phyloP scores from a whole-genome alignment of 1,140 invertebrate species.

The Popillia japonica region DNA sequence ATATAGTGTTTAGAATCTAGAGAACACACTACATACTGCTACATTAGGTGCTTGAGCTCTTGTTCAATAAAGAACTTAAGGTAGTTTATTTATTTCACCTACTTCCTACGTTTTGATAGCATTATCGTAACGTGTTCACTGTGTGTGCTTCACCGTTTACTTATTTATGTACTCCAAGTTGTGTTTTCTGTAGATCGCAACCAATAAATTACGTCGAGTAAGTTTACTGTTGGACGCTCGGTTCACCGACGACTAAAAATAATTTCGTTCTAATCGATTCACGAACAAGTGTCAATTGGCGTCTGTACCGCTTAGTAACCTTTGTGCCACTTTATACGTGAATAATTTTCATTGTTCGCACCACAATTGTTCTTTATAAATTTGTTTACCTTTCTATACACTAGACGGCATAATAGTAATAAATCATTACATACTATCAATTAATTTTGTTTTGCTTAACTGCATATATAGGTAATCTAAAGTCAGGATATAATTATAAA shows the following conservation, averaged over 20 bases:
- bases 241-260: background rate
- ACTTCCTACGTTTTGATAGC: background rate
- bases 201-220: background rate
- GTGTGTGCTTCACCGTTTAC: background rate
- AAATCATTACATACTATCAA: too few relatives aligned
- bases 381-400: background rate
- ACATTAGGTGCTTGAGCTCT: too few relatives aligned
- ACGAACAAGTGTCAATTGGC: conserved; percentile 7
- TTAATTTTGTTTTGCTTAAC: too few relatives aligned
- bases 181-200: background rate
- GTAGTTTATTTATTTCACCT: background rate
- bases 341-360: background rate
- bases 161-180: background rate
- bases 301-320: background rate
- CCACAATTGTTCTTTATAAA: background rate
- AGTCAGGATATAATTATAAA: too few relatives aligned
- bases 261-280: conserved; percentile 15
- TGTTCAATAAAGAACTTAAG: too few relatives aligned
- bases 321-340: background rate
- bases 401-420: background rate
- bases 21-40: too few relatives aligned
- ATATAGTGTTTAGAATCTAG: too few relatives aligned
- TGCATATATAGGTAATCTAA: too few relatives aligned
- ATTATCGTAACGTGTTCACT: background rate
- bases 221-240: conserved; percentile 3